phyloP scores from a whole-genome alignment of 2,888 invertebrate genomes.

The Saturnia pavonia region DNA sequence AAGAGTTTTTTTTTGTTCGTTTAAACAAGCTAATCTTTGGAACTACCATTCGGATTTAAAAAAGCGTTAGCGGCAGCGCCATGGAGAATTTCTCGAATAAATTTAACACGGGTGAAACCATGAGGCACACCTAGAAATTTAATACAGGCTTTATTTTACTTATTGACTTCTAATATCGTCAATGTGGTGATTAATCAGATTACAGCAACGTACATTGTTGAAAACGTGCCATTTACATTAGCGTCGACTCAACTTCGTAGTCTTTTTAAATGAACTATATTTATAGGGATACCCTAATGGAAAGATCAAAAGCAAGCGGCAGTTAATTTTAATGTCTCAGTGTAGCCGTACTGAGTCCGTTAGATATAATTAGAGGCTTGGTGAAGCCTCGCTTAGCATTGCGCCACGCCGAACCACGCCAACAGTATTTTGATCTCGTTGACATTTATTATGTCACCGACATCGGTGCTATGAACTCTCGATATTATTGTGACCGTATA shows the following conservation, averaged over 20 bases:
- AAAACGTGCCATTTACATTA: constrained; percentile 44
- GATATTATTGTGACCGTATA: constrained; percentile 15
- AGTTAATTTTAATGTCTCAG: constrained; percentile 80
- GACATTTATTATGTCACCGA: constrained; percentile 74
- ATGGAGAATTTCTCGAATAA: too few relatives aligned
- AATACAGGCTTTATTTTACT: neutral
- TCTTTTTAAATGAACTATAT: constrained; percentile 69
- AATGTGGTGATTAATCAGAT: neutral
- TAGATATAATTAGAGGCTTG: constrained; percentile 78
- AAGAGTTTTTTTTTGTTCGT: too few relatives aligned
- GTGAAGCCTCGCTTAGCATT: constrained; percentile 60
- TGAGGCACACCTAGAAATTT: too few relatives aligned
- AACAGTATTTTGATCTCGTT: constrained; percentile 66
- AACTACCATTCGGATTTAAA: too few relatives aligned
- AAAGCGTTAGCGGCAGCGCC: too few relatives aligned
- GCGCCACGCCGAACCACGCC: constrained; percentile 34
- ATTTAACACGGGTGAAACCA: too few relatives aligned
- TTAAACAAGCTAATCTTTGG: too few relatives aligned
- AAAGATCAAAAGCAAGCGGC: constrained; percentile 78
- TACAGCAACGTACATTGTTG: constrained; percentile 46
- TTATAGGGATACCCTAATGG: constrained; percentile 76
- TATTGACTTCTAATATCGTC: neutral
- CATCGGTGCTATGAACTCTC: constrained; percentile 34
- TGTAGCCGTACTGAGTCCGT: constrained; percentile 68
- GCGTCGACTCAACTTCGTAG: constrained; percentile 63